phyloP scores from a whole-genome alignment of 2,888 invertebrate genomes.

The Pammene fasciana region DNA sequence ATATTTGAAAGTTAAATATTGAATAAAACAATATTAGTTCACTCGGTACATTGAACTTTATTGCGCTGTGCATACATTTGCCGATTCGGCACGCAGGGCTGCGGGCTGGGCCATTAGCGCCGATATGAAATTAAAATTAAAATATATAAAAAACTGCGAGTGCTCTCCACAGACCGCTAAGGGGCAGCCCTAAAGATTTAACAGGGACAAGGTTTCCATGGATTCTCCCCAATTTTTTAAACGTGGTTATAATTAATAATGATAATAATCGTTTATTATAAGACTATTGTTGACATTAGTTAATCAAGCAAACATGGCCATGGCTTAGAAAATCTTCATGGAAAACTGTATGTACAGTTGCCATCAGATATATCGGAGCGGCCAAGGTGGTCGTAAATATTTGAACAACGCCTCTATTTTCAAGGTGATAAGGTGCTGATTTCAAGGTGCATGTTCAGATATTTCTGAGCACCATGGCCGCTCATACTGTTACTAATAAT shows the following conservation, averaged over 20 bases:
- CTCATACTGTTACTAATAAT: too few species aligned
- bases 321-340: too few species aligned
- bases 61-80: constrained; percentile 79
- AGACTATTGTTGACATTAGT: too few species aligned
- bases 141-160: constrained; percentile 81
- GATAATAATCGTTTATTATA: too few species aligned
- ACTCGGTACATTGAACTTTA: constrained; percentile 82
- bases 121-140: constrained; percentile 84
- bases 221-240: constrained; percentile 50
- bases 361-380: too few species aligned
- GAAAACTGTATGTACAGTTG: too few species aligned
- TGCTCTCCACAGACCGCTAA: constrained; percentile 80
- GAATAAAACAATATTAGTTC: constrained; percentile 83
- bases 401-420: too few species aligned
- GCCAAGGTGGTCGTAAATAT: too few species aligned
- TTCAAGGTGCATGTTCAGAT: too few species aligned
- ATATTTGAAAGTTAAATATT: constrained; percentile 80
- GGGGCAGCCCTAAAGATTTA: constrained; percentile 80
- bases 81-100: constrained; percentile 82
- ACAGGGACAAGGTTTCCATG: constrained; percentile 55
- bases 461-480: too few species aligned
- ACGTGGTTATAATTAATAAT: background rate
- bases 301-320: too few species aligned
- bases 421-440: too few species aligned
- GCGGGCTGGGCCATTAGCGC: constrained; percentile 73